Evolutionary conservation across 2,797 vertebrate species (phyloP), one percentile per base, ranked within the genome.

Genomic region (Sarcophilus harrisii): DNA sequence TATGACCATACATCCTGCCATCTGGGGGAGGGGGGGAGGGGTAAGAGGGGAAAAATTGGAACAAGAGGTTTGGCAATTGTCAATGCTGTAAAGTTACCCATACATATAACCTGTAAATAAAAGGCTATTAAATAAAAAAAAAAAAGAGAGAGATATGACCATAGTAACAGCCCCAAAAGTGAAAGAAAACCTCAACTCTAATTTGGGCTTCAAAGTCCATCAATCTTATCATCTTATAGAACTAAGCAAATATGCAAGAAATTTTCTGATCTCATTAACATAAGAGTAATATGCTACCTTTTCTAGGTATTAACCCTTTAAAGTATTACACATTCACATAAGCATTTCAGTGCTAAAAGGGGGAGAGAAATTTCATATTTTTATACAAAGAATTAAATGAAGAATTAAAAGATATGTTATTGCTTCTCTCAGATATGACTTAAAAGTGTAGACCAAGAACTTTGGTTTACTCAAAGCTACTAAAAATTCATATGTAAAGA

Each of bases 161-260:
- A 73, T 2, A 38, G 66, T 38, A 21, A 73, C 66, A 73, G 32
- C 4, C 21, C 52, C 27, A 38, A 5, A 14, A 0, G 16, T 3
- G 30, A 16, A 12, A 66, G 11, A 16, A 28, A 49, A 54, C 0
- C 0, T 1, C 9, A 52, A 27, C 0, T 27, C 11, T 11, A 38
- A 24, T 38, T 1, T 24, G 18, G 66, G 54, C 54, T 11, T 38
- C 5, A 0, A 73, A 73, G 18, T 38, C n/a, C n/a, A 73, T 38
- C n/a, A 16, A n/a, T 38, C n/a, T 38, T 38, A 18, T 38, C 18
- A 21, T 18, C 6, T 38, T 73, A 5, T 38, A 38, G n/a, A 73
- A 16, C n/a, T 73, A 87, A 87, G 45, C 8, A 45, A 87, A 45
- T 49, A 45, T 87, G 38, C 8, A 10, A 27, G 45, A 81, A 87